phyloP scores from a whole-genome alignment of 2,888 invertebrate genomes.

The Drymonia ruficornis region DNA sequence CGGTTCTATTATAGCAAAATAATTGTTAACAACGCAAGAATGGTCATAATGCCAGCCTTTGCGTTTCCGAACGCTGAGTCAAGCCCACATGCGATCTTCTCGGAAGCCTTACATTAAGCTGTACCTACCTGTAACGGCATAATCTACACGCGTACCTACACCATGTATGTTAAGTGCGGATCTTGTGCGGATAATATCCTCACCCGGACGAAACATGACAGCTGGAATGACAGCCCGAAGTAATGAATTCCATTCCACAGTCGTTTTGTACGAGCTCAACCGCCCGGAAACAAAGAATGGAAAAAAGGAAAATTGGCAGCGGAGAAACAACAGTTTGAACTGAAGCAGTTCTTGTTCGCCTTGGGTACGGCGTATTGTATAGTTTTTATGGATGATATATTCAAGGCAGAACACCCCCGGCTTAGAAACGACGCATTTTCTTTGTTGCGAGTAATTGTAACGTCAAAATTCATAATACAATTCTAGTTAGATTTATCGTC shows the following conservation, averaged over 20 bases:
- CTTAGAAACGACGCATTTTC: conserved; percentile 31
- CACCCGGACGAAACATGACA: conserved; percentile 25
- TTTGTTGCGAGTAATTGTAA: conserved; percentile 24
- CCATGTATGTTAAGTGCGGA: conserved; percentile 12
- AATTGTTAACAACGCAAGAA: conserved; percentile 19
- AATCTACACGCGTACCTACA: conserved; percentile 18
- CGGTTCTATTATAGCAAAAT: conserved; percentile 18
- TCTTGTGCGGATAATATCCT: conserved; percentile 15
- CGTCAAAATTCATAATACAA: conserved; percentile 26
- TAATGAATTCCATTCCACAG: conserved; percentile 49
- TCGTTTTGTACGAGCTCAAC: conserved; percentile 56
- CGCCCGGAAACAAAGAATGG: conserved; percentile 58
- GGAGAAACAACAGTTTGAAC: conserved; percentile 55
- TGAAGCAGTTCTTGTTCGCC: conserved; percentile 50
- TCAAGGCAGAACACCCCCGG: conserved; percentile 37
- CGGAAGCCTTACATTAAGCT: conserved; percentile 22
- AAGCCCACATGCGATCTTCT: conserved; percentile 22
- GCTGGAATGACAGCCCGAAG: conserved; percentile 28
- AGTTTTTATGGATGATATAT: conserved; percentile 52
- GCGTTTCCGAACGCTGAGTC: conserved; percentile 20
- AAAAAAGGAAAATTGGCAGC: conserved; percentile 63
- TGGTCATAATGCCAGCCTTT: conserved; percentile 19
- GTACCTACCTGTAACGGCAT: conserved; percentile 26
- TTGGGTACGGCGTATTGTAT: conserved; percentile 36
- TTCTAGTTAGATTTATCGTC: conserved; percentile 24